phyloP scores from a whole-genome alignment of 2,797 vertebrate genomes.

The Myiotriccus ornatus region DNA sequence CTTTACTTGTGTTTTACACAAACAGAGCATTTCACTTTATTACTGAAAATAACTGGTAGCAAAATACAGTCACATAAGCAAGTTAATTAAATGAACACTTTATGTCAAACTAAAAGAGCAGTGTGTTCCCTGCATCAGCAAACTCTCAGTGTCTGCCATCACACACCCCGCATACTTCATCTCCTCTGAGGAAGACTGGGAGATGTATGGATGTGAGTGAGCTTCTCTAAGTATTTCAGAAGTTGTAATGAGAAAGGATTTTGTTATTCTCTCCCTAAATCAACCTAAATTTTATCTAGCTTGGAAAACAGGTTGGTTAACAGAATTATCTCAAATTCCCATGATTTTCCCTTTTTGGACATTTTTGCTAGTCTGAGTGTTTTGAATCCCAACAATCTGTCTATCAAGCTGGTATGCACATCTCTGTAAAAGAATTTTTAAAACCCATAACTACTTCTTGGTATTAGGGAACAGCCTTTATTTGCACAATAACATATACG shows the following conservation, averaged over 20 bases:
- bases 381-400: not conserved
- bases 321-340: not conserved
- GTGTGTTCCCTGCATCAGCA: not conserved
- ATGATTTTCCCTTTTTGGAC: not conserved
- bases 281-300: not conserved
- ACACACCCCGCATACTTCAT: fast-evolving
- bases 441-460: not conserved
- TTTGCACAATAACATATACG: not conserved
- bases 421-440: not conserved
- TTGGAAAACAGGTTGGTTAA: not conserved
- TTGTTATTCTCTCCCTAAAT: not conserved
- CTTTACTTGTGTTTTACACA: not conserved
- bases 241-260: not conserved
- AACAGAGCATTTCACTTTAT: not conserved
- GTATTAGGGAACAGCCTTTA: not conserved
- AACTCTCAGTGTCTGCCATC: not conserved
- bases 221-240: not conserved
- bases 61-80: not conserved
- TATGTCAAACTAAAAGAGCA: not conserved
- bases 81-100: not conserved
- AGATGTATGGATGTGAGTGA: not conserved
- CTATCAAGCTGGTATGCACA: not conserved
- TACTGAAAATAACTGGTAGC: not conserved
- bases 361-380: not conserved
- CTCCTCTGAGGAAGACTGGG: not conserved